Conservation (phyloP, 2,113 vertebrate genomes). For the Lepus timidus region DNA sequence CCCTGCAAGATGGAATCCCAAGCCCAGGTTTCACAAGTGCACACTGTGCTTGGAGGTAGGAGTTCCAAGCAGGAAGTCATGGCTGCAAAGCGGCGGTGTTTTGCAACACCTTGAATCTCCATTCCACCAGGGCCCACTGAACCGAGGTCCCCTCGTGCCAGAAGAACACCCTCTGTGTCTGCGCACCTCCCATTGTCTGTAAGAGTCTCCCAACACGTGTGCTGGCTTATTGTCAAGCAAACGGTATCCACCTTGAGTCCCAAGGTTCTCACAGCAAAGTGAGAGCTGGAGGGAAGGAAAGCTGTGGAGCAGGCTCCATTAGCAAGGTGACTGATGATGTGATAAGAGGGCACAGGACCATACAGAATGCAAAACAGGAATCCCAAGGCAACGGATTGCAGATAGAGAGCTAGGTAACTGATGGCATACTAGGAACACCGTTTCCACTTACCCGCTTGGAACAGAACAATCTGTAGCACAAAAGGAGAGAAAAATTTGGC, state of each 20-base stretch:
- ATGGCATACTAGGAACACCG: constrained; percentile 66
- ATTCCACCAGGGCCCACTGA: too few relatives aligned
- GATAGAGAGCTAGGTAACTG: constrained; percentile 65
- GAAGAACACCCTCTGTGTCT: constrained; percentile 3
- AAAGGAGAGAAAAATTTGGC: constrained; percentile 63
- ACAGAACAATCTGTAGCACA: constrained; percentile 66
- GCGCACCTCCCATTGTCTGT: constrained; percentile 36
- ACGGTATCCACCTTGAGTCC: constrained; percentile 72
- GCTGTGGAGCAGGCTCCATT: constrained; percentile 64
- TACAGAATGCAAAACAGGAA: constrained; percentile 73
- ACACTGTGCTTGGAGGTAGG: background rate
- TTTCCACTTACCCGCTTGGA: constrained; percentile 69
- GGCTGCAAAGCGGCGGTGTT: background rate
- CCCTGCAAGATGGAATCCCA: background rate
- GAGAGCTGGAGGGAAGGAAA: background rate
- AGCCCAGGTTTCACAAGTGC: background rate
- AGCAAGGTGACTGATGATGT: constrained; percentile 73
- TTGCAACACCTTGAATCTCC: background rate
- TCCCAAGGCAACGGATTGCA: constrained; percentile 66
- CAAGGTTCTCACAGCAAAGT: constrained; percentile 45
- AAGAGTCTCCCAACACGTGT: constrained; percentile 62
- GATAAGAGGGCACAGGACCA: constrained; percentile 59
- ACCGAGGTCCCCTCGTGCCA: background rate
- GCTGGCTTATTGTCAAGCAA: constrained; percentile 71
- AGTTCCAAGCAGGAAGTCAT: background rate